A percentile compares a stretch with the other conserved stretches of the same genome.
Conservation (phyloP, 2,113 vertebrate genomes). For the Callionymus lyra region DNA sequence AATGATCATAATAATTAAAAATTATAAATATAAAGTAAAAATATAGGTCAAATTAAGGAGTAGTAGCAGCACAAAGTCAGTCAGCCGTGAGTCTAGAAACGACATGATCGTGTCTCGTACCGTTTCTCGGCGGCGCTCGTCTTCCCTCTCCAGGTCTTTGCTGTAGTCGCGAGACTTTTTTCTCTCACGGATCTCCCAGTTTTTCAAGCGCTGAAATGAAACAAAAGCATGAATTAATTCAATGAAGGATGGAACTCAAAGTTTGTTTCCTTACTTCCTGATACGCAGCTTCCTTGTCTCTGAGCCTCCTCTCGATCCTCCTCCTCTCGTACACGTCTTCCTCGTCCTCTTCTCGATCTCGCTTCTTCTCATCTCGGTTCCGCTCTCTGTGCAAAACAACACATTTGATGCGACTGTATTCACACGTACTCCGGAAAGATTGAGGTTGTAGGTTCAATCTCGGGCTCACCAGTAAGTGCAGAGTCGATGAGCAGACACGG, state of each 20-base stretch:
- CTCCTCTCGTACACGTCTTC: constrained; percentile 91
- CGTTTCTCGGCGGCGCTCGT: constrained; percentile 87
- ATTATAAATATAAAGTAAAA: too few species aligned
- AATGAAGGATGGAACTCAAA: neutral
- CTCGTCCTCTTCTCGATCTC: constrained; percentile 86
- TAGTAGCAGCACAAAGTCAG: too few species aligned
- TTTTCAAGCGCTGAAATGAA: constrained; percentile 78
- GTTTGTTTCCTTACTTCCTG: constrained; percentile 74
- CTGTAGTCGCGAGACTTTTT: constrained; percentile 89
- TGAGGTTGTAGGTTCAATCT: too few species aligned
- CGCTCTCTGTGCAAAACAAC: constrained; percentile 68
- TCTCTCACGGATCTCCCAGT: constrained; percentile 91
- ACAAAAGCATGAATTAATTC: constrained; percentile 1
- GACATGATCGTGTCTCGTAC: constrained; percentile 41
- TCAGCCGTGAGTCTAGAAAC: too few species aligned
- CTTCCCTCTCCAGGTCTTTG: constrained; percentile 84
- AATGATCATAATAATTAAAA: too few species aligned
- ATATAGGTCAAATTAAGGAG: too few species aligned
- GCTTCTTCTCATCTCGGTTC: constrained; percentile 83
- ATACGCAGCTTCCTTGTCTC: constrained; percentile 96
- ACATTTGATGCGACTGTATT: too few species aligned
- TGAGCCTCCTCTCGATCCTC: constrained; percentile 87
- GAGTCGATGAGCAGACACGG: too few species aligned
- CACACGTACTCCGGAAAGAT: too few species aligned
- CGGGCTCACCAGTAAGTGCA: too few species aligned